Base-by-base conservation (phyloP, 1,140 invertebrate species). In the Bombus ignitus region DNA sequence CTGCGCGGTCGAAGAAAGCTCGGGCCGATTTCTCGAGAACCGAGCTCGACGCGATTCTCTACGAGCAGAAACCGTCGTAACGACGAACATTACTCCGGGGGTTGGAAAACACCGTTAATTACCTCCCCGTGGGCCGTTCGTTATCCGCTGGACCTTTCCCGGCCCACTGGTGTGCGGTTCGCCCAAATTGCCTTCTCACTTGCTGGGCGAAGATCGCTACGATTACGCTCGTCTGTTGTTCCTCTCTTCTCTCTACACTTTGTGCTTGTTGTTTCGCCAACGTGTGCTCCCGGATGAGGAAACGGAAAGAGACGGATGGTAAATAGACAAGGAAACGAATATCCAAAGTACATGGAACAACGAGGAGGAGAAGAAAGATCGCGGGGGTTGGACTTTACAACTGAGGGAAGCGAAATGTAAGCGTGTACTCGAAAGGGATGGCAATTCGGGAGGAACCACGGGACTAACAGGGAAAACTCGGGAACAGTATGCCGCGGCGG, bases 61-160 rank as follows among this genome's bases (percentile, higher is more conserved):
- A 88, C 89, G 28, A 25, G 90, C 88, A 72, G 85, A 83, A 91
- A 90, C 91, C 92, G 86, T 92, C 91, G 88, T 95, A 95, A 95
- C 94, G 94, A 95, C 93, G 80, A 90, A 91, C 92, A 95, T 95
- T 94, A 95, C 92, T 94, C 92, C 90, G 82, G 83, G 80, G 90
- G 89, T 90, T 90, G 92, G 91, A 93, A 93, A 93, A 93, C 93
- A 89, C 93, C 94, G 93, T 95, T 95, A 95, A 94, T 95, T 95
- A 95, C 90, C 92, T 92, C 89, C 91, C 79, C 79, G 32, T 66
- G 87, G 91, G 90, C 90, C 91, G 92, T 95, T 93, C 92, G 91
- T 95, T 95, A 95, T 95, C 92, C 92, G 71, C 83, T 81, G 91
- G 92, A 93, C 93, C 90, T 91, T 83, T 44, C 81, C 78, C 79